phyloP scores from a whole-genome alignment of 2,797 vertebrate genomes.

The Pteronotus mesoamericanus region DNA sequence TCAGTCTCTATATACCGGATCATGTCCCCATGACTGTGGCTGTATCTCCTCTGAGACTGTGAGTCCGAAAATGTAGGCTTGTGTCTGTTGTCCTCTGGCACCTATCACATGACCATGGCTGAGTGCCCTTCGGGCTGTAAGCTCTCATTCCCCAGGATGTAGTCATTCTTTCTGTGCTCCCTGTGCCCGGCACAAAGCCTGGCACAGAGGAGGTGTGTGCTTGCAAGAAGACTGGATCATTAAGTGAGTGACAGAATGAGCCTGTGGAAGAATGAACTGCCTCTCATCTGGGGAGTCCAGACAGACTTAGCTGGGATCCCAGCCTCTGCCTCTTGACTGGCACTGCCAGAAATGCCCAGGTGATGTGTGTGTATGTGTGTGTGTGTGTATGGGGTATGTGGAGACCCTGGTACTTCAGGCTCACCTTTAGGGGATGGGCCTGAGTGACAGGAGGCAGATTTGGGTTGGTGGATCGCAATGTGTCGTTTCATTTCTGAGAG shows the following conservation, averaged over 20 bases:
- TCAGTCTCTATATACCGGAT: background rate
- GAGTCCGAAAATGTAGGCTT: background rate
- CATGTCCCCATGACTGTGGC: rapidly evolving
- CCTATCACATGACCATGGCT: rapidly evolving
- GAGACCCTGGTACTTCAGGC: background rate
- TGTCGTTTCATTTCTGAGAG: background rate
- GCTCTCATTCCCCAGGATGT: rapidly evolving
- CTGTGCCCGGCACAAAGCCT: background rate
- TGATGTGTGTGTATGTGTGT: background rate
- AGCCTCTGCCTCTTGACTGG: background rate
- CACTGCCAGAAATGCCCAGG: background rate
- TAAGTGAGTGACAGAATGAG: background rate
- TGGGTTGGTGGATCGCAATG: background rate
- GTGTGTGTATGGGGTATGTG: background rate
- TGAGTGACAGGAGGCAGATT: background rate
- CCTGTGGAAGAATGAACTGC: background rate
- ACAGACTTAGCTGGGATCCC: background rate
- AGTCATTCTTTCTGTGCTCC: background rate
- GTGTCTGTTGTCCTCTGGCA: background rate
- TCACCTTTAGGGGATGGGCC: background rate
- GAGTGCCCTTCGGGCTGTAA: background rate
- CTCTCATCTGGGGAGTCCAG: background rate
- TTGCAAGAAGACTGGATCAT: background rate
- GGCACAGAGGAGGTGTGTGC: background rate
- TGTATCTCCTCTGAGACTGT: background rate